Conservation (phyloP, 2,113 vertebrate species). For the Phrynosoma blainvillii region DNA sequence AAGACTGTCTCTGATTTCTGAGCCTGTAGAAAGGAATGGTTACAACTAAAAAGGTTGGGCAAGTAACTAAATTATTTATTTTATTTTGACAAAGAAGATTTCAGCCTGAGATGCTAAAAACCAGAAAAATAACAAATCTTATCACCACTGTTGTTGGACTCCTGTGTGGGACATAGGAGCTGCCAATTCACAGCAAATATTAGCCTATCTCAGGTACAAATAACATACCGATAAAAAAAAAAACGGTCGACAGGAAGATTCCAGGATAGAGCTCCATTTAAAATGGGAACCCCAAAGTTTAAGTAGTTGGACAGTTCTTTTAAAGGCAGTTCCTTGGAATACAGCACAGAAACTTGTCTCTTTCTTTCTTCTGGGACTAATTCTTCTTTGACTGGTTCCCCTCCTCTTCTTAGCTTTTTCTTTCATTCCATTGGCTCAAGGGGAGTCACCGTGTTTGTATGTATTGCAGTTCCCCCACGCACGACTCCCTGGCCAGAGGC, state of each 20-base stretch:
- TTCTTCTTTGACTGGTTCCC: not conserved
- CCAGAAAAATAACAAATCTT: not conserved
- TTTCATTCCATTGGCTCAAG: not conserved
- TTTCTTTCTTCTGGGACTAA: conserved; percentile 1
- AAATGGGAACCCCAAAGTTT: not conserved
- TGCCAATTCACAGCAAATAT: not conserved
- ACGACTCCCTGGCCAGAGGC: not conserved
- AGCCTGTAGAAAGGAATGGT: not conserved
- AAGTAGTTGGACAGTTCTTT: not conserved
- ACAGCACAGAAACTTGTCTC: not conserved
- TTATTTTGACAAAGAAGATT: not conserved
- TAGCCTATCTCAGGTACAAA: not conserved
- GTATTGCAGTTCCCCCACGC: not conserved
- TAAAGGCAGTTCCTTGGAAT: not conserved
- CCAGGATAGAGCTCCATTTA: not conserved
- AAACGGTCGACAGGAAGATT: not conserved
- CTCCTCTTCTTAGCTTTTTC: no score
- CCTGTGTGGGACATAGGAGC: not conserved
- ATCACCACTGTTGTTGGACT: not conserved
- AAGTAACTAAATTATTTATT: not conserved
- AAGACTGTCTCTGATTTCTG: not conserved
- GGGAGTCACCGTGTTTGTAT: not conserved
- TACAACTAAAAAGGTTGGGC: not conserved
- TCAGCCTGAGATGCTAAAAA: not conserved
- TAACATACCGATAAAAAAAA: not conserved